Evolutionary conservation across 2,888 invertebrate species (phyloP), one percentile per base, ranked within the genome.

Genomic region (Limnephilus rhombicus): DNA sequence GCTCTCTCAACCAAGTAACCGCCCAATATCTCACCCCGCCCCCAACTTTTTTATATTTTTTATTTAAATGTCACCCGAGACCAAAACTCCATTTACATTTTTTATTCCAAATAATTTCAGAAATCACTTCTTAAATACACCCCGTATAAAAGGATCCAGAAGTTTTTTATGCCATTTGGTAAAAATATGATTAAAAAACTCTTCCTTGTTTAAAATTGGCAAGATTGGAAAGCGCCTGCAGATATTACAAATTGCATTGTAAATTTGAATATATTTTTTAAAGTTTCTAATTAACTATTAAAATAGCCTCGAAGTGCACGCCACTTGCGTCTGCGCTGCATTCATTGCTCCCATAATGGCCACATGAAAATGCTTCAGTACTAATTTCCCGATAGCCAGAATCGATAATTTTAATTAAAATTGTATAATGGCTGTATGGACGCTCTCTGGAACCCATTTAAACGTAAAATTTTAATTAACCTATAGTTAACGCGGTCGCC

Each of bases 361-460:
- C 24, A 5, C 24, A 34, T 34, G 83, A 83, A 89, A 89, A 82
- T 45, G 37, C 83, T 49, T 34, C 82, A n/a, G n/a, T 90, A n/a
- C 80, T 29, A 37, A 68, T 90, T 90, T 90, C 49, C 83, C 82
- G 90, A 83, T 83, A 90, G 31, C 53, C 82, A 24, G 37, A 90
- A 90, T 68, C 85, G 68, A 90, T 90, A 34, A 90, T 80, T 85
- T 90, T 80, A 90, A 85, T 90, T 85, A 85, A 68, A 86, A 86
- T 45, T 9, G 86, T 45, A 86, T 86, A 68, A 68, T 68, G 68
- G 68, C 68, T 68, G 68, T 68, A 68, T 29, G 45, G 49, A 86
- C 45, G 86, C 5, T 86, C 49, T 86, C 86, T 86, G 13, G n/a
- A 45, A 15, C 3, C 41, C 29, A n/a, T 41, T 45, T 29, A 29